A percentile compares a stretch with the other conserved stretches of the same genome.
phyloP scores from a whole-genome alignment of 2,797 vertebrate genomes.

The Ctenochaetus hawaiiensis region DNA sequence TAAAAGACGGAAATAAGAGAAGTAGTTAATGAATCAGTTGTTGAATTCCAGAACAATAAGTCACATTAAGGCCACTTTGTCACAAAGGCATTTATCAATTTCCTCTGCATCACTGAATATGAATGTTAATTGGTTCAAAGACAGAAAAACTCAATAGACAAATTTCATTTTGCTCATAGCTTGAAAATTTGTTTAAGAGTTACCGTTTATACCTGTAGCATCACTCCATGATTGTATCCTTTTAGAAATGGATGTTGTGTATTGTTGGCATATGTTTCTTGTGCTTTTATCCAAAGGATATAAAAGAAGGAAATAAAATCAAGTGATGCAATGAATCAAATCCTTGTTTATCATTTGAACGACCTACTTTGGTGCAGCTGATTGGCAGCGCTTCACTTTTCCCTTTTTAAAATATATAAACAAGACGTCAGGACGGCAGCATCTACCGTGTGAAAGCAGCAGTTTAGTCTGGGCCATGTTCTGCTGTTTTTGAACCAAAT shows the following conservation, averaged over 20 bases:
- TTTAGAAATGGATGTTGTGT: not conserved
- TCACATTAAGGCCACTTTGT: not conserved
- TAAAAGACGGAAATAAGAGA: conserved; percentile 38
- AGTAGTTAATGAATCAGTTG: conserved; percentile 20
- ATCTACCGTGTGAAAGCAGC: conserved; percentile 35
- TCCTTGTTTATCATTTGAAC: conserved; percentile 38
- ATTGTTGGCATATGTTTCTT: conserved; percentile 20
- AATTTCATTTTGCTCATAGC: not conserved
- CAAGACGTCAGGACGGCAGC: conserved; percentile 39
- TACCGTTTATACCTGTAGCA: not conserved
- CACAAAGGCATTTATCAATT: not conserved
- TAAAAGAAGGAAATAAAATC: conserved; percentile 50
- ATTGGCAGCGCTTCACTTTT: conserved; percentile 43
- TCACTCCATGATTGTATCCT: not conserved
- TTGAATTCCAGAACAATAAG: conserved; percentile 11
- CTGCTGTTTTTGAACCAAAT: conserved; percentile 76
- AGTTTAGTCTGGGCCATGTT: conserved; percentile 53
- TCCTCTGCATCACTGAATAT: not conserved
- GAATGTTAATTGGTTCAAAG: not conserved
- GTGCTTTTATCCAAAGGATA: conserved; percentile 14
- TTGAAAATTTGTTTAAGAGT: not conserved
- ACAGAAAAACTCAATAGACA: not conserved
- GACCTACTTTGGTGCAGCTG: conserved; percentile 26
- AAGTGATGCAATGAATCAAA: conserved; percentile 43
- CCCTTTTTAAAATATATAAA: conserved; percentile 53